Evolutionary conservation across 2,888 invertebrate genomes (phyloP).

Genomic region (Drosophila meridiana): DNA sequence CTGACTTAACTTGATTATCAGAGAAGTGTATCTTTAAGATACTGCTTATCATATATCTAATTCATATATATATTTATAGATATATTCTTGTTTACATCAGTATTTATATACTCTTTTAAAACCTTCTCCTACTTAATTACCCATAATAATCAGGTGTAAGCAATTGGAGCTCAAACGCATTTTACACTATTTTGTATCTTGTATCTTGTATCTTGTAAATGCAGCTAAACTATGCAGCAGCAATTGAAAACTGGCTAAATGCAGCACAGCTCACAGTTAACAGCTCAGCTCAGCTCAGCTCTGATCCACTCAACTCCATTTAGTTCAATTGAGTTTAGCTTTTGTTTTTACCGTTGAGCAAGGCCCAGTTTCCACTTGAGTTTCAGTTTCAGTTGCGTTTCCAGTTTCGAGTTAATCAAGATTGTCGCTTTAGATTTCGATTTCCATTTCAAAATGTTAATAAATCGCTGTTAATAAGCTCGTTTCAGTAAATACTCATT

Average conservation of each 20-base stretch:
- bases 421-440: constrained; percentile 73
- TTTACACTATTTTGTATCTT: constrained; percentile 43
- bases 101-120: neutral
- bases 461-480: constrained; percentile 69
- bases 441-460: constrained; percentile 65
- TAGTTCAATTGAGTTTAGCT: constrained; percentile 16
- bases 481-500: constrained; percentile 57
- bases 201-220: constrained; percentile 39
- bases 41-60: neutral
- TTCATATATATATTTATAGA: too few species aligned
- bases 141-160: constrained; percentile 20
- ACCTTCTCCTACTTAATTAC: neutral
- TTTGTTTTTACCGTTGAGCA: constrained; percentile 39
- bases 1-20: neutral
- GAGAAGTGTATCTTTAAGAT: neutral
- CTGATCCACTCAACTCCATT: neutral
- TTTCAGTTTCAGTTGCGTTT: constrained; percentile 35
- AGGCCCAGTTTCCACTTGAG: constrained; percentile 26
- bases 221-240: constrained; percentile 25
- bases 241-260: constrained; percentile 56
- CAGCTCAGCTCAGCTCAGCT: neutral
- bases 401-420: constrained; percentile 50
- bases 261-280: constrained; percentile 31
- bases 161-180: constrained; percentile 43
- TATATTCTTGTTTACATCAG: neutral